phyloP scores from a whole-genome alignment of 1,140 invertebrate genomes.

The Cotesia typhae region DNA sequence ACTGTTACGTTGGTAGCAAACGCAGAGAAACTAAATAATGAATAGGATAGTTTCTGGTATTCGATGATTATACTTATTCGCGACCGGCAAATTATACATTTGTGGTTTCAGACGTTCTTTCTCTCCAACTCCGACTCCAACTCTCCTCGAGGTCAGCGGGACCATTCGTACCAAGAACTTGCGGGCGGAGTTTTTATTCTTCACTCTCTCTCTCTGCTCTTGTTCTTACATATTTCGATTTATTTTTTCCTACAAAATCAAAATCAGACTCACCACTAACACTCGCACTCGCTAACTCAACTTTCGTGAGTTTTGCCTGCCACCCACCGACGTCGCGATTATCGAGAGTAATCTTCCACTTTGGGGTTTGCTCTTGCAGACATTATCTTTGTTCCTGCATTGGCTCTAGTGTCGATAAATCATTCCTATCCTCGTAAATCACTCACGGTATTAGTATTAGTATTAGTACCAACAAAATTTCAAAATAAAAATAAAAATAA shows the following conservation, averaged over 20 bases:
- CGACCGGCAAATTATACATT: slow-evolving; percentile 64
- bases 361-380: slow-evolving; percentile 56
- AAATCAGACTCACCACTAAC: background rate
- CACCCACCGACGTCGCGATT: slow-evolving; percentile 52
- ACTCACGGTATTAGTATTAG: slow-evolving; percentile 30
- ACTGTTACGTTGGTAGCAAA: slow-evolving; percentile 59
- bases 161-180: slow-evolving; percentile 44
- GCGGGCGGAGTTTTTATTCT: slow-evolving; percentile 47
- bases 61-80: slow-evolving; percentile 64
- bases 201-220: slow-evolving; percentile 24
- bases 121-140: background rate
- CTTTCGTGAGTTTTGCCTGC: background rate
- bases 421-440: slow-evolving; percentile 54
- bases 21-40: slow-evolving; percentile 64
- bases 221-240: background rate
- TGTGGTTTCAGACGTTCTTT: slow-evolving; percentile 51
- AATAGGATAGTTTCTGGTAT: slow-evolving; percentile 67
- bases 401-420: slow-evolving; percentile 53
- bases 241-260: slow-evolving; percentile 21
- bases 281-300: too few species aligned
- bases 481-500: background rate
- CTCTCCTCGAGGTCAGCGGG: slow-evolving; percentile 14
- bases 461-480: slow-evolving; percentile 39
- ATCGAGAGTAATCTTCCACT: slow-evolving; percentile 67
- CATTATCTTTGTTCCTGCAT: slow-evolving; percentile 28